Percentiles rank a stretch among this genome's conserved stretches.
phyloP scores from a whole-genome alignment of 2,113 vertebrate genomes.

The Paracanthobrama guichenoti region DNA sequence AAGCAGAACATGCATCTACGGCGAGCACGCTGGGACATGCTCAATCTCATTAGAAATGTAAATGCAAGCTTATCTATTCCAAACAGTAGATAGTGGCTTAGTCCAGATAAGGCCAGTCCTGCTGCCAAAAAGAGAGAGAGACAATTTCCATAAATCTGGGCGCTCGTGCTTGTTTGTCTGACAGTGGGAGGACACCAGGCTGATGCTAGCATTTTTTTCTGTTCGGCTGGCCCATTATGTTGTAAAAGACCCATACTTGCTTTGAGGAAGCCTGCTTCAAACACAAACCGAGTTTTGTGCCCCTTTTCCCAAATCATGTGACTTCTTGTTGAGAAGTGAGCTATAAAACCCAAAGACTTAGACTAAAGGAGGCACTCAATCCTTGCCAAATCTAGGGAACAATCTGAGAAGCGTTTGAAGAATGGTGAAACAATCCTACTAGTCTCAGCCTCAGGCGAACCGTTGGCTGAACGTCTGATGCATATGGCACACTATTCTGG shows the following conservation, averaged over 20 bases:
- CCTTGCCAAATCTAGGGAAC: not conserved
- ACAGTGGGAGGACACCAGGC: conserved; percentile 8
- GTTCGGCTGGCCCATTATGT: not conserved
- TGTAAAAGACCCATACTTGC: not conserved
- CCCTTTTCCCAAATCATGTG: not conserved
- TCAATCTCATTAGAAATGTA: conserved; percentile 80
- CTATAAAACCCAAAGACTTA: not conserved
- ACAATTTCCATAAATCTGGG: conserved; percentile 34
- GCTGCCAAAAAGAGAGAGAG: conserved; percentile 53
- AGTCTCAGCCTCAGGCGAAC: not conserved
- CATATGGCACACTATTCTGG: too few relatives aligned
- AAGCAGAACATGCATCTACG: not conserved
- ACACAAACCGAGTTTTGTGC: too few relatives aligned
- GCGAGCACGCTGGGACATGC: conserved; percentile 56
- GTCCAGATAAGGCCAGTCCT: conserved; percentile 73
- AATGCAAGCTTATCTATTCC: conserved; percentile 80
- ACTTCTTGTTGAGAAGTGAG: not conserved
- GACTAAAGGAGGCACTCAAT: not conserved
- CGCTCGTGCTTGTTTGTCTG: conserved; percentile 41
- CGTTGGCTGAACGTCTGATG: too few relatives aligned
- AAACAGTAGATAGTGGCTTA: conserved; percentile 79
- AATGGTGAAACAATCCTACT: not conserved
- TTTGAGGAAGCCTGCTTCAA: not conserved
- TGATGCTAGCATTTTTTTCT: not conserved
- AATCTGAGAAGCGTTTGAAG: not conserved